These are phyloP conservation scores for Macropis europaea DNA, from an alignment of 2,888 invertebrate species.

Conservation along the genomic window DNA sequence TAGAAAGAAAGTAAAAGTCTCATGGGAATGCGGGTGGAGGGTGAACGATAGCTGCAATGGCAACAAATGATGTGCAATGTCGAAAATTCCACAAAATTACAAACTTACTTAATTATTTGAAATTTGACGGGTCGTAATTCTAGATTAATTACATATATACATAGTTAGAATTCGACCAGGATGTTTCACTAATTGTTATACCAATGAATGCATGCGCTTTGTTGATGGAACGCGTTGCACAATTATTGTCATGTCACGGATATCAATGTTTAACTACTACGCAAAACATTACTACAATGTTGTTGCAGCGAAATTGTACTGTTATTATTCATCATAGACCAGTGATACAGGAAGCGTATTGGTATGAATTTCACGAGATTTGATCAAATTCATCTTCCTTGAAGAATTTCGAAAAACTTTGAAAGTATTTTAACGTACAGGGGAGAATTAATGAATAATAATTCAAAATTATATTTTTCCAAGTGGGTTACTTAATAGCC, in stretches of 20 bases:
- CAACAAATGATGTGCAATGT: too few species aligned
- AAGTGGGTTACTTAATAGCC: neutral
- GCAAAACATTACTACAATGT: conserved; percentile 20
- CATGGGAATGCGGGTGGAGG: too few species aligned
- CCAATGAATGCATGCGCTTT: conserved; percentile 25
- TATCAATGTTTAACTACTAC: conserved; percentile 35
- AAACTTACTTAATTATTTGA: neutral
- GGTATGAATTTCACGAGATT: neutral
- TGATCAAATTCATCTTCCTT: neutral
- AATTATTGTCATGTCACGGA: conserved; percentile 25
- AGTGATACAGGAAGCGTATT: neutral
- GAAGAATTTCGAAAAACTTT: neutral
- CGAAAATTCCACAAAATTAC: too few species aligned
- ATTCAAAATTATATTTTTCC: neutral
- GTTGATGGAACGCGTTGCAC: conserved; percentile 17
- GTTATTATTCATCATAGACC: conserved; percentile 33
- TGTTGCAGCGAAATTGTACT: conserved; percentile 26
- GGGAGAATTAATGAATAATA: neutral
- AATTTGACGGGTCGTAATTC: neutral
- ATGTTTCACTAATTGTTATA: conserved; percentile 12
- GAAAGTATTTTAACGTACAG: conserved; percentile 6
- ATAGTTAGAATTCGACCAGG: neutral
- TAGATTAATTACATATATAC: neutral
- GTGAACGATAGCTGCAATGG: too few species aligned
- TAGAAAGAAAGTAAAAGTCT: too few species aligned